A percentile compares a stretch with the other conserved stretches of the same genome.
Conservation (phyloP, 1,140 invertebrate species). For the Cotesia typhae region DNA sequence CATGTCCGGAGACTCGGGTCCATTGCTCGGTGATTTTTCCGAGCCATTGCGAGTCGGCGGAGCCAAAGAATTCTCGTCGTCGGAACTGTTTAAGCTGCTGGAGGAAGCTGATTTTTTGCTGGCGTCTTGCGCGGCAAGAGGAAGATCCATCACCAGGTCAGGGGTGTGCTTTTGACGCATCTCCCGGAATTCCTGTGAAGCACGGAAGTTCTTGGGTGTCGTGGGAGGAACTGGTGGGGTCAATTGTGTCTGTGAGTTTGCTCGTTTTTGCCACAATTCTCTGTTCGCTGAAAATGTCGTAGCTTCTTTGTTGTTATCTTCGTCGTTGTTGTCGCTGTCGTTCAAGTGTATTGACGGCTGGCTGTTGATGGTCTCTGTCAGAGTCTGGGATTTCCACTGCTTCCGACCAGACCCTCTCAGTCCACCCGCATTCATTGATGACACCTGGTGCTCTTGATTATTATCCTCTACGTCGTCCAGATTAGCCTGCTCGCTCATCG, state of each 20-base stretch:
- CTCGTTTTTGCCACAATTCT: conserved; percentile 72
- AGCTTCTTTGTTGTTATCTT: conserved; percentile 9
- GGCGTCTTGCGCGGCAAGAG: conserved; percentile 67
- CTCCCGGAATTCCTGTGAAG: conserved; percentile 63
- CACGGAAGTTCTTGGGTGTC: conserved; percentile 52
- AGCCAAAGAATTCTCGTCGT: conserved; percentile 52
- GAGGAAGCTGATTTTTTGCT: conserved; percentile 64
- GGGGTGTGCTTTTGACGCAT: conserved; percentile 77
- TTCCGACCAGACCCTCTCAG: not conserved
- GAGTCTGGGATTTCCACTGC: conserved; percentile 65
- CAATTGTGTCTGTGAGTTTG: conserved; percentile 67
- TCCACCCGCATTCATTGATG: conserved; percentile 22
- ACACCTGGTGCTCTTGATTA: conserved; percentile 42
- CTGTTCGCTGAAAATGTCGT: conserved; percentile 66
- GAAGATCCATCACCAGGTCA: conserved; percentile 89
- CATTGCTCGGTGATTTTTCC: conserved; percentile 53
- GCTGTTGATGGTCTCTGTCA: conserved; percentile 50
- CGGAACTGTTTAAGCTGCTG: conserved; percentile 59
- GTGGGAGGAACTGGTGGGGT: conserved; percentile 50
- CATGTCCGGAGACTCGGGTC: conserved; percentile 74
- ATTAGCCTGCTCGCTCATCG: conserved; percentile 34
- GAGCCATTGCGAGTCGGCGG: conserved; percentile 42
- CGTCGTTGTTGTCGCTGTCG: conserved; percentile 9
- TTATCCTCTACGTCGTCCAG: conserved; percentile 15
- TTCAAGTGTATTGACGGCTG: conserved; percentile 32